phyloP scores from a whole-genome alignment of 2,113 vertebrate species.

The Albula glossodonta region DNA sequence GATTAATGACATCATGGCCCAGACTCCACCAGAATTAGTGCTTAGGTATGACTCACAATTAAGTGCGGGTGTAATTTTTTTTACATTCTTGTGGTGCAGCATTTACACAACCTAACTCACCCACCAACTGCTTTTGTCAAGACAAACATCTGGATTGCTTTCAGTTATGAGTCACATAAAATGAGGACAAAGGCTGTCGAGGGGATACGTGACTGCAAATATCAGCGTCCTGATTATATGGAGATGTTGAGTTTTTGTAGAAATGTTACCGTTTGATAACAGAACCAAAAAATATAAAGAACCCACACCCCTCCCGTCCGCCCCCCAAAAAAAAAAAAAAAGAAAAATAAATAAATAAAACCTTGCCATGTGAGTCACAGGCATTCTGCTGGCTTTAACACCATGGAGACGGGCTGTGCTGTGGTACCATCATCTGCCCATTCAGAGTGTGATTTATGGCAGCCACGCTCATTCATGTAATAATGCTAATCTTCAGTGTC shows the following conservation, averaged over 20 bases:
- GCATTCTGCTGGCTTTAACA: conserved; percentile 38
- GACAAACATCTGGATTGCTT: no score
- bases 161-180: no score
- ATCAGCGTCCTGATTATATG: background rate
- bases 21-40: no score
- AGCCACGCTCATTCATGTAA: background rate
- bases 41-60: no score
- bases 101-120: no score
- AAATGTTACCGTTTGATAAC: no score
- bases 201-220: background rate
- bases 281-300: background rate
- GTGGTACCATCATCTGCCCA: background rate
- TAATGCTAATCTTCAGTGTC: background rate
- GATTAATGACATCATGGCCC: no score
- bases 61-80: no score
- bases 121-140: no score
- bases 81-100: no score
- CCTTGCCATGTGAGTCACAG: background rate
- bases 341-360: background rate
- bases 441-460: conserved; percentile 17
- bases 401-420: conserved; percentile 12
- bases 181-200: background rate
- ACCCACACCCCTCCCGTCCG: no score
- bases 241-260: no score
- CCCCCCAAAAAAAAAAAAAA: background rate